Base-by-base conservation (phyloP, 2,888 invertebrate genomes). In the Meliscaeva auricollis region DNA sequence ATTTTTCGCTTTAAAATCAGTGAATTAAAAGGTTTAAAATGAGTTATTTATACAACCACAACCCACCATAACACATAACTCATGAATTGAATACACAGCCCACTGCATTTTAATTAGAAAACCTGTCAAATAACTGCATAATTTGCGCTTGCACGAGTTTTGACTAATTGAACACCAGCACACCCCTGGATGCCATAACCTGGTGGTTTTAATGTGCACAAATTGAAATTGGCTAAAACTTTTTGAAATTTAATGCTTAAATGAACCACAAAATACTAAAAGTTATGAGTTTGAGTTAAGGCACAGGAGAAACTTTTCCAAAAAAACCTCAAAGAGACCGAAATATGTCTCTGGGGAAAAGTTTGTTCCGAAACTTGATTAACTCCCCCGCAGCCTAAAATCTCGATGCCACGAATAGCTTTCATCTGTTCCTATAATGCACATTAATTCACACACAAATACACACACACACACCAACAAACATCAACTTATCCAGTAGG, bases 351-450 rank as follows among this genome's bases (percentile, higher is more conserved):
- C 20, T 58, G 58, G 35, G 35, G 20, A n/a, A 58, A 58, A 38
- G 35, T 58, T 58, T 1, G 20, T 58, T 38, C 7, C 9, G 20
- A 58, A 58, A 58, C 35, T 58, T 58, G 20, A 58, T 58, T 58
- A 58, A 38, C 35, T 7, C 1, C 17, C 15, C 11, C 13, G 5
- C 4, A 15, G 2, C 35, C 3, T 17, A 46, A 3, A 15, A 7
- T 8, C 17, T 35, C 8, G 7, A 1, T 32, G 2, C 15, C 0
- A 11, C 1, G 11, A 35, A 35, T 17, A 2, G 56, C 32, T 56
- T 56, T 56, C 56, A 35, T 56, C 56, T 56, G 56, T 56, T 56
- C 11, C 56, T 56, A n/a, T n/a, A 56, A 56, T 56, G 56, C 35
- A 58, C 20, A 35, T 58, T 58, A 35, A 56, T 56, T 56, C 11